Evolutionary conservation across 1,140 invertebrate species (phyloP), one percentile per base, ranked within the genome.

Genomic region (Rhyacophila brunnea): DNA sequence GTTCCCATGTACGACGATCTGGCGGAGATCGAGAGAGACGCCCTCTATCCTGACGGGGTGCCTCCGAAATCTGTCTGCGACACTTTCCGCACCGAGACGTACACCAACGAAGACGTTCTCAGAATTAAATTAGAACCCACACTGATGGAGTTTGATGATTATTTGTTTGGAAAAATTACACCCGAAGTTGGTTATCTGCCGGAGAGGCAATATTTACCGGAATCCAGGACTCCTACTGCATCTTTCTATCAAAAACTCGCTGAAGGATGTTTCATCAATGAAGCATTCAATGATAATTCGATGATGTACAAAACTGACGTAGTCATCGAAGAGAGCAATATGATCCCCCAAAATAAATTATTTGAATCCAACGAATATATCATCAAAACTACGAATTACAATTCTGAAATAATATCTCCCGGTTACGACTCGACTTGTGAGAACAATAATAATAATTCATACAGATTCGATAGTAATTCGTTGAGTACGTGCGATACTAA

Each of bases 91-190:
- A 78, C 75, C 1, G 77, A 79, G 64, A 77, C 70, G 4, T 71
- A 75, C 53, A 76, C 73, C 10, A 77, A 79, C 53, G 73, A 79
- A 66, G 74, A 78, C 45, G 70, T 78, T 20, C 71, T 79, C 15
- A 75, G 73, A 66, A 72, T 79, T 0, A 79, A 77, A 64, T 74
- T 79, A 51, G 75, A 73, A 23, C 77, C 77, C 0, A 64, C 62
- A 34, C 32, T 64, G n/a, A 57, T 60, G 42, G 62, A 64, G 42
- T 64, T 64, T 47, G 62, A 64, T 17, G 58, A 64, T 20, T 60
- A 57, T 52, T 43, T 60, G 47, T 35, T 44, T 11, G 49, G 58
- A 14, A 42, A 23, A 44, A 38, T 44, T 11, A 44, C 46, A 11
- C 48, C 47, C 43, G 17, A 32, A 34, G 2, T 47, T 47, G 6